Conservation (phyloP, 53 echinoderm and acorn worm genomes). For the Crossaster papposus region DNA sequence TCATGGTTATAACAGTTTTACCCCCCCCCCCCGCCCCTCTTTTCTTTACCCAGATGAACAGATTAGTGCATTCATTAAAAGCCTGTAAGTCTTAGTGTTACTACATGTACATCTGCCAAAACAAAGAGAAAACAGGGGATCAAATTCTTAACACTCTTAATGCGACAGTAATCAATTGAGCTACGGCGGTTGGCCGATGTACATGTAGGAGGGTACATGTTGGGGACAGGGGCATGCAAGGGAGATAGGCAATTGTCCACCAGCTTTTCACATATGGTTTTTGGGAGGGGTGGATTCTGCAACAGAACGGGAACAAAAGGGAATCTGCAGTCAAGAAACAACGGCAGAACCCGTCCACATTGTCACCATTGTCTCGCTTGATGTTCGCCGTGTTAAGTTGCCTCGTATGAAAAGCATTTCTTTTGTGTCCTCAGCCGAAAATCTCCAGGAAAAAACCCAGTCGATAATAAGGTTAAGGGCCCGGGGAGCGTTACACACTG, state of each 20-base stretch:
- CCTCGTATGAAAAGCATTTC: background rate
- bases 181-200: background rate
- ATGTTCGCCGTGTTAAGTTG: slow-evolving; percentile 27
- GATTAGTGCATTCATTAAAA: background rate
- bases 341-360: background rate
- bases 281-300: background rate
- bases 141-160: slow-evolving; percentile 17
- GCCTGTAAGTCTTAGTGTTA: background rate
- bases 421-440: slow-evolving; percentile 8
- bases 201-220: background rate
- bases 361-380: slow-evolving; percentile 7
- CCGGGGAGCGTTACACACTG: slow-evolving; percentile 38
- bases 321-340: slow-evolving; percentile 29
- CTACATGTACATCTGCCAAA: background rate
- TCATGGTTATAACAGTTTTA: background rate
- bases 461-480: background rate
- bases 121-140: background rate
- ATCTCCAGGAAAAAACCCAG: slow-evolving; percentile 3
- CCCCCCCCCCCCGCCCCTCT: background rate
- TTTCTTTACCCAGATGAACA: background rate
- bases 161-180: slow-evolving; percentile 38
- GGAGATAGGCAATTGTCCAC: too few species aligned
- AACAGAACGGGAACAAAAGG: slow-evolving; percentile 6
- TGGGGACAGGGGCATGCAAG: background rate
- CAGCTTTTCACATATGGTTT: slow-evolving; percentile 23